Percentiles rank a stretch among this genome's conserved stretches.
Evolutionary conservation across 2,888 invertebrate genomes (phyloP).

Genomic region (Drosophila prostipennis): DNA sequence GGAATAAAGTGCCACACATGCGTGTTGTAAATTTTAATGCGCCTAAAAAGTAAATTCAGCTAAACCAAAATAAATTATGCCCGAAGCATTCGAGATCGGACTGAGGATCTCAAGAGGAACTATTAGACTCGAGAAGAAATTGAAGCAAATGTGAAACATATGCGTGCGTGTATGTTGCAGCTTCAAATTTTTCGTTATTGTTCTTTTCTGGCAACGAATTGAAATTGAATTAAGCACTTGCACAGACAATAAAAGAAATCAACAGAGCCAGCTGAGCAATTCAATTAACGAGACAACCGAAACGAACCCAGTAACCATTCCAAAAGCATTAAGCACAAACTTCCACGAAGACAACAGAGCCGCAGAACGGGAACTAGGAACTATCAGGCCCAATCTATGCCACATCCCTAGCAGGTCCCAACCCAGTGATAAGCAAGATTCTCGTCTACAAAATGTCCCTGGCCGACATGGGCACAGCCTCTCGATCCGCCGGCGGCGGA

Average conservation of each 20-base stretch:
- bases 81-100: constrained; percentile 16
- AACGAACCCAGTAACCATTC: constrained; percentile 65
- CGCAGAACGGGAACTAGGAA: constrained; percentile 16
- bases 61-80: constrained; percentile 38
- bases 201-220: constrained; percentile 43
- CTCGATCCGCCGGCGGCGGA: constrained; percentile 64
- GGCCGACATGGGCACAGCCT: constrained; percentile 82
- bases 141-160: constrained; percentile 66
- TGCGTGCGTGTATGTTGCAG: constrained; percentile 46
- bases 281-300: constrained; percentile 36
- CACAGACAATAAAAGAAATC: constrained; percentile 18
- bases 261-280: constrained; percentile 32
- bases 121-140: constrained; percentile 30
- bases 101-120: constrained; percentile 32
- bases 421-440: constrained; percentile 66
- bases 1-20: constrained; percentile 54
- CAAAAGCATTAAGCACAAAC: constrained; percentile 59
- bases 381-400: constrained; percentile 33
- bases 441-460: constrained; percentile 83
- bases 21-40: constrained; percentile 47
- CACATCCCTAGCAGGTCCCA: constrained; percentile 30
- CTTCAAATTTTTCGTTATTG: constrained; percentile 53
- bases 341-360: constrained; percentile 14
- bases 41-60: constrained; percentile 49
- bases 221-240: constrained; percentile 45